phyloP scores from a whole-genome alignment of 2,888 invertebrate species.

The Hypomecis punctinalis region DNA sequence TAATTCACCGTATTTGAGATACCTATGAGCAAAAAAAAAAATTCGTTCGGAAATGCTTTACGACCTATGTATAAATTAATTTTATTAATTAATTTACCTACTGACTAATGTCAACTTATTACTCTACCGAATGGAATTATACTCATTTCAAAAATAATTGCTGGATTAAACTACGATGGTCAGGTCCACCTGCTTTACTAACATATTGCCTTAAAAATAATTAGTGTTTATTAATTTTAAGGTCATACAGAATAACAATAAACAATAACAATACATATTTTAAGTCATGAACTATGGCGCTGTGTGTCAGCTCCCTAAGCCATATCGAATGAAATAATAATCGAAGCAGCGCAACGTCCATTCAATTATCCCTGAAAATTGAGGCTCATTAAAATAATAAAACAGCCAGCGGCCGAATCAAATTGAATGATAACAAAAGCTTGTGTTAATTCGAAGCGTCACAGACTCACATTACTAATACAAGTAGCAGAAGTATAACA shows the following conservation, averaged over 20 bases:
- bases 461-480: conserved; percentile 35
- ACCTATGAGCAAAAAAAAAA: too few species aligned
- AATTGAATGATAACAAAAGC: conserved; percentile 84
- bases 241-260: too few species aligned
- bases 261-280: too few species aligned
- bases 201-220: too few species aligned
- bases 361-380: conserved; percentile 83
- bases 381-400: conserved; percentile 85
- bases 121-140: too few species aligned
- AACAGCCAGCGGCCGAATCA: conserved; percentile 79
- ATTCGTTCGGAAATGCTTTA: too few species aligned
- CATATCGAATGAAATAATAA: conserved; percentile 75
- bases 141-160: too few species aligned
- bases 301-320: conserved; percentile 47
- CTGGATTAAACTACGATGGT: conserved; percentile 22
- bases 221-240: background rate
- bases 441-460: conserved; percentile 76
- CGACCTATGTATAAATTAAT: too few species aligned
- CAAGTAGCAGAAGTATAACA: conserved; percentile 33
- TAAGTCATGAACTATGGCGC: conserved; percentile 30
- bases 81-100: too few species aligned
- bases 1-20: too few species aligned
- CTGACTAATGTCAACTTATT: too few species aligned
- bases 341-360: conserved; percentile 72
- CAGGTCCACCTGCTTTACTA: conserved; percentile 28